A percentile compares a stretch with the other conserved stretches of the same genome.
phyloP scores from a whole-genome alignment of 2,113 vertebrate genomes.

The Macquaria ambigua region DNA sequence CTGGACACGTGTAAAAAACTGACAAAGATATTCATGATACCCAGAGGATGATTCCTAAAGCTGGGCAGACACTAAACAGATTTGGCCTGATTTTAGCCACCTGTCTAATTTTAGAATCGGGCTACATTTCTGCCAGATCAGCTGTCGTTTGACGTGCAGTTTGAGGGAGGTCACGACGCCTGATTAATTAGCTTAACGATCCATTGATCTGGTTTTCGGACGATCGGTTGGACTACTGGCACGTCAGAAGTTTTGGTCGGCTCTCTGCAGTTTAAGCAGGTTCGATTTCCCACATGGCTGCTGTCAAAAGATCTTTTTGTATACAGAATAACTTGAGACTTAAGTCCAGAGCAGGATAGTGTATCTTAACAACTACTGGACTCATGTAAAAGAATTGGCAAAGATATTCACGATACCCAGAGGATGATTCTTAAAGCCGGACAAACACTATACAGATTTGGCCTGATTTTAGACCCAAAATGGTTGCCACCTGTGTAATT shows the following conservation, averaged over 20 bases:
- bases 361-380: neutral
- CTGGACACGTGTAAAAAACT: neutral
- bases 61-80: neutral
- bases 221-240: too few relatives aligned
- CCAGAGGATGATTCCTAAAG: neutral
- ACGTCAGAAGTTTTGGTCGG: too few relatives aligned
- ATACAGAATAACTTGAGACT: too few relatives aligned
- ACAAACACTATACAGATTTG: neutral
- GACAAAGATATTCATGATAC: neutral
- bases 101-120: neutral
- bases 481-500: neutral
- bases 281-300: too few relatives aligned
- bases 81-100: neutral
- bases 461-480: neutral
- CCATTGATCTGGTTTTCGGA: neutral
- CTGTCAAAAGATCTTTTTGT: too few relatives aligned
- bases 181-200: neutral
- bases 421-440: neutral
- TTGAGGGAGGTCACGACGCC: neutral
- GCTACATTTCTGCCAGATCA: neutral
- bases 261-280: too few relatives aligned
- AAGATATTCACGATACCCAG: neutral
- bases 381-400: neutral
- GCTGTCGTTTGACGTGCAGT: neutral
- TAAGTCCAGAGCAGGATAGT: too few relatives aligned